Evolutionary conservation across 2,888 invertebrate genomes (phyloP).

Genomic region (Trypoxylon attenuatum): DNA sequence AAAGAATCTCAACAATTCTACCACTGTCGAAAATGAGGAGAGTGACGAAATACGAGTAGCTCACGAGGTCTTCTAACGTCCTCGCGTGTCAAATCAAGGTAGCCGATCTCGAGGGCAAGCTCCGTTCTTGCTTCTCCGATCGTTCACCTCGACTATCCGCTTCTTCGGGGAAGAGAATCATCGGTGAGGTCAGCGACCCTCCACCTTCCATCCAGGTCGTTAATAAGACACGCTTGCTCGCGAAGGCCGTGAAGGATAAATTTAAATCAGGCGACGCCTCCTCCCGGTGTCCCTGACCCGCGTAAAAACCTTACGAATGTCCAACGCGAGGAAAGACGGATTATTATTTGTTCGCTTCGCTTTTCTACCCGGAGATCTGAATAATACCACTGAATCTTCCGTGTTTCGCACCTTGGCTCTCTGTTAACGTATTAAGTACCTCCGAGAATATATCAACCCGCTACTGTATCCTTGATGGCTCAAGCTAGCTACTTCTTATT

Average conservation of each 20-base stretch:
- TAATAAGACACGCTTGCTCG: conserved; percentile 27
- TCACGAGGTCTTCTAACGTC: not conserved
- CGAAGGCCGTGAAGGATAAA: conserved; percentile 44
- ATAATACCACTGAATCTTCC: no score
- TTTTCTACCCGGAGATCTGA: no score
- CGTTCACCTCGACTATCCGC: conserved; percentile 46
- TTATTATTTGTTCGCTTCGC: no score
- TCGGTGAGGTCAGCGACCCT: conserved; percentile 38
- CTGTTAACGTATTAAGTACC: no score
- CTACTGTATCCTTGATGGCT: no score
- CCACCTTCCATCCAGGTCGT: conserved; percentile 15
- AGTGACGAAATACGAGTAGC: not conserved
- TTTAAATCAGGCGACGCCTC: conserved; percentile 45
- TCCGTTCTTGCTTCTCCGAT: conserved; percentile 16
- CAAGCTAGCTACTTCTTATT: no score
- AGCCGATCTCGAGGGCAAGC: not conserved
- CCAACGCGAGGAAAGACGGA: conserved; percentile 2
- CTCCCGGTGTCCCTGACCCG: conserved; percentile 51
- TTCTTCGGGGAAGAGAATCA: conserved; percentile 39
- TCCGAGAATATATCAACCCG: no score
- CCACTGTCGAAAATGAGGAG: not conserved
- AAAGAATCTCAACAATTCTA: not conserved
- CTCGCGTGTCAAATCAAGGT: not conserved
- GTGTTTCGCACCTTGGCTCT: no score
- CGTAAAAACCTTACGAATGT: conserved; percentile 38